phyloP scores from a whole-genome alignment of 2,113 vertebrate genomes.

The Corydoras maculifer region DNA sequence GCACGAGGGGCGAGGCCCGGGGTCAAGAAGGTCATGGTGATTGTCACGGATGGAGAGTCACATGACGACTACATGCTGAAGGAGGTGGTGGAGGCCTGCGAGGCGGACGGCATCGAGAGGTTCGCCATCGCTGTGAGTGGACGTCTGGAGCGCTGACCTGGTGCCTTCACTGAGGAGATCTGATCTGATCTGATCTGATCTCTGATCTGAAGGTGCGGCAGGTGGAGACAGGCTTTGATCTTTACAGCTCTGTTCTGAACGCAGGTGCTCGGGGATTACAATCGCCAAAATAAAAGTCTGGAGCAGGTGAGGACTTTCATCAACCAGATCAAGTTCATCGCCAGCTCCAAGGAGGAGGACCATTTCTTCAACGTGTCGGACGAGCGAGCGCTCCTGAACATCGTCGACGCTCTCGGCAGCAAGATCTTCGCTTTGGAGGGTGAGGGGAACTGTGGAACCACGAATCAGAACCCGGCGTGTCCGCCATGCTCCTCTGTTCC shows the following conservation, averaged over 20 bases:
- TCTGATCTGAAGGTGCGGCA: background rate
- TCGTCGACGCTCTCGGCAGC: constrained; percentile 85
- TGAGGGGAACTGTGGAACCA: constrained; percentile 45
- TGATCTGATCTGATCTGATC: too few species aligned
- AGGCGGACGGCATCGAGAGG: constrained; percentile 78
- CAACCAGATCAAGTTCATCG: constrained; percentile 85
- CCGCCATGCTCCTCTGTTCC: too few species aligned
- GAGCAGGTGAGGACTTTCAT: constrained; percentile 74
- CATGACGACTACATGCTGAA: constrained; percentile 75
- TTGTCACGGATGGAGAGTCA: constrained; percentile 94
- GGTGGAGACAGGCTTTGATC: too few species aligned
- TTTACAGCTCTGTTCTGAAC: background rate
- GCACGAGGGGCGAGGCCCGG: constrained; percentile 78
- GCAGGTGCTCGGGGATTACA: constrained; percentile 92
- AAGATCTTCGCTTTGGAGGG: constrained; percentile 95
- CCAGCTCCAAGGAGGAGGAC: constrained; percentile 76
- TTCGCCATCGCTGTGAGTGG: constrained; percentile 90
- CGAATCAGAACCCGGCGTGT: too few species aligned
- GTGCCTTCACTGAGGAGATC: too few species aligned
- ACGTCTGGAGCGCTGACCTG: too few species aligned
- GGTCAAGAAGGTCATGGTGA: constrained; percentile 94
- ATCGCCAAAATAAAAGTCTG: constrained; percentile 79
- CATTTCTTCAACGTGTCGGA: constrained; percentile 98
- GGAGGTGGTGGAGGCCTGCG: constrained; percentile 71
- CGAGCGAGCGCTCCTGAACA: constrained; percentile 79